Conservation (phyloP, 2,888 invertebrate genomes). For the Molanna angustata region DNA sequence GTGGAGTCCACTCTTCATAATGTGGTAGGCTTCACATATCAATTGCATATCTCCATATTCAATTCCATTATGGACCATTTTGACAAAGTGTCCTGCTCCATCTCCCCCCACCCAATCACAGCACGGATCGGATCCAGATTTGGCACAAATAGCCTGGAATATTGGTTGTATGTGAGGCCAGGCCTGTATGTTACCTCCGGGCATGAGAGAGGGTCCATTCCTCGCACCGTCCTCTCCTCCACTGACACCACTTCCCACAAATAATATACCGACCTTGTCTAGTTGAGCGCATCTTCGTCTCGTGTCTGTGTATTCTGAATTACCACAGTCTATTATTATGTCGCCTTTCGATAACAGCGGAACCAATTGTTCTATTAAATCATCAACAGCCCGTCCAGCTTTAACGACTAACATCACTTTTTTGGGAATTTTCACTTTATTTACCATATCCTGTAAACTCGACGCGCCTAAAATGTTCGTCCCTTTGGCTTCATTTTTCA, state of each 20-base stretch:
- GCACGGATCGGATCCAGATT: slow-evolving; percentile 86
- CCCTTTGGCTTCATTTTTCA: slow-evolving; percentile 95
- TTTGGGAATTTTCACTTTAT: slow-evolving; percentile 86
- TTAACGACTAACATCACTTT: slow-evolving; percentile 92
- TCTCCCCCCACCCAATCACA: slow-evolving; percentile 99
- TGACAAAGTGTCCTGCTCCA: slow-evolving; percentile 98
- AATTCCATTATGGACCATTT: slow-evolving; percentile 99
- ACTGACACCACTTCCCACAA: slow-evolving; percentile 91
- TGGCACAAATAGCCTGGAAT: slow-evolving; percentile 90
- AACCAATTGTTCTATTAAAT: slow-evolving; percentile 83
- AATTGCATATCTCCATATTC: slow-evolving; percentile 99
- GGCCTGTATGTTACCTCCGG: slow-evolving; percentile 89
- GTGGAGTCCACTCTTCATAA: slow-evolving; percentile 75
- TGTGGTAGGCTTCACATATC: slow-evolving; percentile 94
- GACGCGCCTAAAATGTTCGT: slow-evolving; percentile 94
- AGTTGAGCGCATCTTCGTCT: slow-evolving; percentile 80
- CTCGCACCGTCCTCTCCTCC: slow-evolving; percentile 97
- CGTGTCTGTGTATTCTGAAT: slow-evolving; percentile 95
- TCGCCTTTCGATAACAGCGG: slow-evolving; percentile 86
- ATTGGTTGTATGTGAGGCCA: slow-evolving; percentile 95
- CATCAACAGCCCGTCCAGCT: slow-evolving; percentile 95
- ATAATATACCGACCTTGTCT: slow-evolving; percentile 73
- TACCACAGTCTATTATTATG: slow-evolving; percentile 98
- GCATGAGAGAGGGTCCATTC: slow-evolving; percentile 98
- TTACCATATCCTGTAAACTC: slow-evolving; percentile 88